Evolutionary conservation across 2,888 invertebrate species (phyloP).

Genomic region (Drosophila tanythrix): DNA sequence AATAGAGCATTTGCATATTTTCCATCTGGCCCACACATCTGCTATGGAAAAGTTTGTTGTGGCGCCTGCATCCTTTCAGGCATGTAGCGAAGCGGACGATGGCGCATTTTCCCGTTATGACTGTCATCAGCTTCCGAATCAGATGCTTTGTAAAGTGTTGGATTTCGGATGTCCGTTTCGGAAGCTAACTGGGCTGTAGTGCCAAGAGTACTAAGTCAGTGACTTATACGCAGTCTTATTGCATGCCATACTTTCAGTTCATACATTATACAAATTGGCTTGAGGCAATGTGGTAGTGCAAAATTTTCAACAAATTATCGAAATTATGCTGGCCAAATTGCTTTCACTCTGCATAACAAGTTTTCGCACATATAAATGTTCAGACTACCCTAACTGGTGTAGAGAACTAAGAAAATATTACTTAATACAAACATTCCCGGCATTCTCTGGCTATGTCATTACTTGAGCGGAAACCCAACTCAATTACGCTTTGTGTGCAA

Average conservation of each 20-base stretch:
- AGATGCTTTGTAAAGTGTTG: slow-evolving; percentile 13
- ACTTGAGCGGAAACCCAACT: slow-evolving; percentile 34
- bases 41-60: neutral
- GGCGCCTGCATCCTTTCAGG: neutral
- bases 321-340: neutral
- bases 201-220: neutral
- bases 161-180: slow-evolving; percentile 19
- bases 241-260: slow-evolving; percentile 8
- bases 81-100: slow-evolving; percentile 7
- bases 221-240: neutral
- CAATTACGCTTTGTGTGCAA: slow-evolving; percentile 33
- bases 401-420: neutral
- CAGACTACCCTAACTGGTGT: neutral
- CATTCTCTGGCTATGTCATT: slow-evolving; percentile 1
- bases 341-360: neutral
- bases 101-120: slow-evolving; percentile 19
- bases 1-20: slow-evolving; percentile 6
- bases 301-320: neutral
- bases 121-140: slow-evolving; percentile 14
- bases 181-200: neutral
- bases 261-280: neutral
- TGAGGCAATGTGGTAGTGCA: neutral
- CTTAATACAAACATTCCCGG: slow-evolving; percentile 9
- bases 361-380: neutral
- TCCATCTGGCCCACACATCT: slow-evolving; percentile 3